A percentile compares a stretch with the other conserved stretches of the same genome.
These are phyloP conservation scores for Fukomys damarensis DNA, from an alignment of 2,113 vertebrate species.

Conservation along the genomic window DNA sequence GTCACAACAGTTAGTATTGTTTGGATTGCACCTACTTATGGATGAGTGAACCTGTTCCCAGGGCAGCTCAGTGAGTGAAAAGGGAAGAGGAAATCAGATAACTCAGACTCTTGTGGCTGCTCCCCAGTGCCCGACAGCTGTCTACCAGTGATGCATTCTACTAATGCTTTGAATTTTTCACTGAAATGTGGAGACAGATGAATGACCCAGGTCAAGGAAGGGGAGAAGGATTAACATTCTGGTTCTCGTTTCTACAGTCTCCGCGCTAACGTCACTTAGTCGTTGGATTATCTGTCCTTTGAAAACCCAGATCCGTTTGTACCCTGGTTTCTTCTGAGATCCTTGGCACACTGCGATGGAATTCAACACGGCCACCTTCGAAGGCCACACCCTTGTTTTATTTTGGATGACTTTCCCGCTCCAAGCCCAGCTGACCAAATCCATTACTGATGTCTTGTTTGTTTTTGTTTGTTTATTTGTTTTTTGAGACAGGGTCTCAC, in stretches of 20 bases:
- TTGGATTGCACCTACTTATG: not conserved
- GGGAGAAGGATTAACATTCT: not conserved
- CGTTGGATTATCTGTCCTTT: constrained; percentile 63
- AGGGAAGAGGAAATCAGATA: not conserved
- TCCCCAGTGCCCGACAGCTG: not conserved
- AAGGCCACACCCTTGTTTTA: constrained; percentile 4
- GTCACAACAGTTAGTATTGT: not conserved
- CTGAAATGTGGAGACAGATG: not conserved
- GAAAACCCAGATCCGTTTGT: constrained; percentile 44
- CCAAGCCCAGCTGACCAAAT: not conserved
- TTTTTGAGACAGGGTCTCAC: too few species aligned
- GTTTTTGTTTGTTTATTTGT: too few species aligned
- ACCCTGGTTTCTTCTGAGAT: constrained; percentile 4
- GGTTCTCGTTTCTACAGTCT: constrained; percentile 30
- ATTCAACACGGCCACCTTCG: not conserved
- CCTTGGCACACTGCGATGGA: not conserved
- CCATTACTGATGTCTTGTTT: constrained; percentile 39
- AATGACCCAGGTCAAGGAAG: not conserved
- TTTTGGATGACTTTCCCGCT: constrained; percentile 63
- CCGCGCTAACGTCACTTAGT: not conserved
- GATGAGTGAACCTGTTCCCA: not conserved
- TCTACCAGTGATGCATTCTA: not conserved
- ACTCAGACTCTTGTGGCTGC: not conserved
- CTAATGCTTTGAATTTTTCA: constrained; percentile 13
- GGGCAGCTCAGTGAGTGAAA: not conserved